Evolutionary conservation across 1,140 invertebrate species (phyloP).

Genomic region (Piezodorus guildinii): DNA sequence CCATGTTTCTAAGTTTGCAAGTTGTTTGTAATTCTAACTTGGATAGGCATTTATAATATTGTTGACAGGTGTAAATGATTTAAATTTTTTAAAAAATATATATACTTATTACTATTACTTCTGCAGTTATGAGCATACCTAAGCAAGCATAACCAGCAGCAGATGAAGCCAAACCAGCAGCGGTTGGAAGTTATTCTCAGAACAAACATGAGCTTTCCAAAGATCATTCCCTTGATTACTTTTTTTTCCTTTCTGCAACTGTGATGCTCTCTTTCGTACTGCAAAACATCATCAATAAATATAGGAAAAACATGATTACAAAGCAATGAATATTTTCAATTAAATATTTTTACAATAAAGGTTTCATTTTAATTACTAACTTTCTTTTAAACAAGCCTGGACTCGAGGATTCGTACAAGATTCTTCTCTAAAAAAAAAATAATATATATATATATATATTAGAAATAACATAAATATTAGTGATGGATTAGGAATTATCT

Average conservation of each 20-base stretch:
- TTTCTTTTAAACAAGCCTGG: slow-evolving; percentile 63
- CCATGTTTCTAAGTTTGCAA: too few relatives aligned
- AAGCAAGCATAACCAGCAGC: slow-evolving; percentile 94
- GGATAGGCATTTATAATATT: too few relatives aligned
- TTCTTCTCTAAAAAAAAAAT: slow-evolving; percentile 48
- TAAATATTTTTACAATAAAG: slow-evolving; percentile 4
- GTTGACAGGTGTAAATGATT: too few relatives aligned
- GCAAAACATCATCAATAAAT: slow-evolving; percentile 18
- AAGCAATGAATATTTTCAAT: not conserved
- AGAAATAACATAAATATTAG: not conserved
- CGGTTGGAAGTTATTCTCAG: slow-evolving; percentile 96
- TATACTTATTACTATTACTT: too few relatives aligned
- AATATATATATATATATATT: slow-evolving; percentile 19
- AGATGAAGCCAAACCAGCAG: slow-evolving; percentile 93
- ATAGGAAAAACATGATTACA: slow-evolving; percentile 20
- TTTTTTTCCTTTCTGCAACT: slow-evolving; percentile 31
- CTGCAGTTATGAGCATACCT: slow-evolving; percentile 33
- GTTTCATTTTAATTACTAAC: slow-evolving; percentile 38
- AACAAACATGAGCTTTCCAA: slow-evolving; percentile 79
- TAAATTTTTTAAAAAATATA: too few relatives aligned
- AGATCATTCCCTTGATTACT: slow-evolving; percentile 31
- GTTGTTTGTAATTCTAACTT: too few relatives aligned
- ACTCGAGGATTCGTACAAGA: slow-evolving; percentile 58
- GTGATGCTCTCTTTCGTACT: slow-evolving; percentile 33
- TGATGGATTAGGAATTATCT: not conserved